Evolutionary conservation across 2,888 invertebrate genomes (phyloP), one percentile per base, ranked within the genome.

Genomic region (Antitype chi): DNA sequence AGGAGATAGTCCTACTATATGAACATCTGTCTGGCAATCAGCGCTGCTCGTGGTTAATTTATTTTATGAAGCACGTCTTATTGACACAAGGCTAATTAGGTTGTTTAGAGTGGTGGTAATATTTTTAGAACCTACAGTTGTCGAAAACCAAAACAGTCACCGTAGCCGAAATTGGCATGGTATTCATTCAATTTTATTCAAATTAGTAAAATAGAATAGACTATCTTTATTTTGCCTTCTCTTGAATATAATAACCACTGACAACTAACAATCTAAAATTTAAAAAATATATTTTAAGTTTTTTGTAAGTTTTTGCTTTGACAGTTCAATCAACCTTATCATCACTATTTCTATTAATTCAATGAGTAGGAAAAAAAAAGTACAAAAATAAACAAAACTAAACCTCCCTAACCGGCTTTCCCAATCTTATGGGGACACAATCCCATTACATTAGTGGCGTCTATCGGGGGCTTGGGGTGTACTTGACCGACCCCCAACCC

Each of bases 401-500:
- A 28, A 43, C 15, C 11, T 15, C 25, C 9, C 23, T 15, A 63
- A 64, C 43, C 15, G 32, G 32, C 69, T 66, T 17, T 2, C 53
- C n/a, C 6, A 78, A 60, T 71, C 60, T 71, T 63, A 74, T 57
- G 64, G 59, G 68, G 32, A 66, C 25, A 20, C 8, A 82, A 82
- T 78, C 49, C 79, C 25, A 80, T 80, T 64, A 70, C 68, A 52
- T 28, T 62, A 79, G 55, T 78, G 62, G 59, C 63, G 55, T 74
- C 72, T 74, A 70, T 63, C 23, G 70, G 81, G 53, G 59, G 57
- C 43, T 47, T 47, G 43, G 43, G 43, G 43, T 47, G 43, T 53
- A 80, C 70, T 82, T 82, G 82, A 82, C 82, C 84, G 67, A 53
- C 59, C 72, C 80, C 70, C 43, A 11, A 68, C 57, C 67, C 80